Conservation (phyloP, 2,888 invertebrate genomes). For the Drosophila barbarae region DNA sequence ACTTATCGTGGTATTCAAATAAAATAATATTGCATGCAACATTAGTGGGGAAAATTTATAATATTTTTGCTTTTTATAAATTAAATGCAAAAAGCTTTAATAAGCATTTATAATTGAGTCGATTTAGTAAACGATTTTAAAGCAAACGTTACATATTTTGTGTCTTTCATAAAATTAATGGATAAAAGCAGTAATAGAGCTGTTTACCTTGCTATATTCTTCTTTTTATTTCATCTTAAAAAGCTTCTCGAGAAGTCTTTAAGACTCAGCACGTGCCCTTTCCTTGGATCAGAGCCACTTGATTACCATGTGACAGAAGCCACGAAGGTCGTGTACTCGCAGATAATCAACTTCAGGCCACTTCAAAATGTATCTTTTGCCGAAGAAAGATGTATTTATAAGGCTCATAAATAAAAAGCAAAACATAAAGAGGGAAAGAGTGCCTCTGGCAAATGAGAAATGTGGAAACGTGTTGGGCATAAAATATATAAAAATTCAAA, state of each 20-base stretch:
- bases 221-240: background rate
- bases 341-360: conserved; percentile 58
- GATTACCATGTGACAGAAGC: conserved; percentile 50
- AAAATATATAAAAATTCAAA: conserved; percentile 51
- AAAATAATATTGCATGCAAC: background rate
- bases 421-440: conserved; percentile 41
- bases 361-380: conserved; percentile 42
- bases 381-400: conserved; percentile 63
- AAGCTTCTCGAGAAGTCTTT: conserved; percentile 20
- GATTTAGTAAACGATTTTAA: too few relatives aligned
- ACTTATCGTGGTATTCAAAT: background rate
- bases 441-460: conserved; percentile 33
- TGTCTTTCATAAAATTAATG: background rate
- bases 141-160: background rate
- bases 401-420: conserved; percentile 69
- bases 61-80: background rate
- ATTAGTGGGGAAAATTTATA: background rate
- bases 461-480: conserved; percentile 66
- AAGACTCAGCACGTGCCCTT: conserved; percentile 63
- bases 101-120: background rate
- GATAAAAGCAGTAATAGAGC: background rate
- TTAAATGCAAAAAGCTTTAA: background rate
- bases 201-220: background rate
- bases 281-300: conserved; percentile 52
- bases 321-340: conserved; percentile 10